Evolutionary conservation across 1,140 invertebrate species (phyloP).

Genomic region (Lasioglossum albipes): DNA sequence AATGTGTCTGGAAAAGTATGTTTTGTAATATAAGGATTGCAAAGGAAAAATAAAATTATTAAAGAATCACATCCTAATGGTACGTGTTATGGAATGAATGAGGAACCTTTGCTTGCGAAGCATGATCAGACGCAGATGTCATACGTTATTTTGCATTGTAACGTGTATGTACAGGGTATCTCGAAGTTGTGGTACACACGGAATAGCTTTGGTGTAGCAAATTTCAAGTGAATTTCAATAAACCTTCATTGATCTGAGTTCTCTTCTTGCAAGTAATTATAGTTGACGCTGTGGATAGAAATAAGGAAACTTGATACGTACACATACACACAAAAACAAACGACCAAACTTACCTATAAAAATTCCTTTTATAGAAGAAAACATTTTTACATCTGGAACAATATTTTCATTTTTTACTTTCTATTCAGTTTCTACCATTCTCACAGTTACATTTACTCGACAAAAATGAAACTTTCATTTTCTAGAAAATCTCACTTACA

Average conservation of each 20-base stretch:
- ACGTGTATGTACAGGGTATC: conserved; percentile 20
- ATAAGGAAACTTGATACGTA: not conserved
- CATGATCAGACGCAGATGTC: not conserved
- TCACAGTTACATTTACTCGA: too few species aligned
- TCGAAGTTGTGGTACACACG: conserved; percentile 6
- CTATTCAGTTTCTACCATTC: not conserved
- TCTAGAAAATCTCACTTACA: too few species aligned
- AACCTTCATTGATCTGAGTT: not conserved
- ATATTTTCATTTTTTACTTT: not conserved
- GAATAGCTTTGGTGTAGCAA: conserved; percentile 16
- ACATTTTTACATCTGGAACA: not conserved
- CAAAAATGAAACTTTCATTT: too few species aligned
- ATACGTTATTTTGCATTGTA: conserved; percentile 1
- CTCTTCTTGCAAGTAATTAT: conserved; percentile 5
- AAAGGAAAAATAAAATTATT: conserved; percentile 77
- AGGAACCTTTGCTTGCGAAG: conserved; percentile 6
- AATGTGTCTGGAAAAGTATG: conserved; percentile 80
- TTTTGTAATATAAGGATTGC: conserved; percentile 81
- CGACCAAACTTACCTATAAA: not conserved
- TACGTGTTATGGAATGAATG: conserved; percentile 13
- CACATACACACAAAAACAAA: not conserved
- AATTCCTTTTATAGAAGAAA: conserved; percentile 1
- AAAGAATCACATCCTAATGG: conserved; percentile 60
- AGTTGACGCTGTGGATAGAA: not conserved
- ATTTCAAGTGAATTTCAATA: not conserved